Evolutionary conservation across 2,797 vertebrate genomes (phyloP).

Genomic region (Pteronotus mesoamericanus): DNA sequence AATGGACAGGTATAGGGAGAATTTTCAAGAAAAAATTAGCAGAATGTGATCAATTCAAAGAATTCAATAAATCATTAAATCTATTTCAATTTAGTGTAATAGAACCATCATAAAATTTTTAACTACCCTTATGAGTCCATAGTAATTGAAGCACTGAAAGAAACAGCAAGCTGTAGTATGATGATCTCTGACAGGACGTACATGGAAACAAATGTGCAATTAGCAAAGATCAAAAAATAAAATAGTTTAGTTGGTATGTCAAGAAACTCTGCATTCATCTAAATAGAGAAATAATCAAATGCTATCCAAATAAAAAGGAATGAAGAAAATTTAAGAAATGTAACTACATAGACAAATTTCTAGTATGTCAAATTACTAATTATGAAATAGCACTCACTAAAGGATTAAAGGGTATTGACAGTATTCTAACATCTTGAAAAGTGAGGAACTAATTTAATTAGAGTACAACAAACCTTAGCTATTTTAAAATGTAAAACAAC

Average conservation of each 20-base stretch:
- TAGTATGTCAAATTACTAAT: conserved; percentile 45
- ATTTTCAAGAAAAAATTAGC: conserved; percentile 61
- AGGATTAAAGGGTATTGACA: conserved; percentile 54
- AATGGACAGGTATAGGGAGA: not conserved
- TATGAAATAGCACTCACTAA: conserved; percentile 36
- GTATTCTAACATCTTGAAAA: conserved; percentile 51
- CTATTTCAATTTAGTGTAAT: conserved; percentile 41
- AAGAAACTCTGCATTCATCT: not conserved
- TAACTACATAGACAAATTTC: conserved; percentile 54
- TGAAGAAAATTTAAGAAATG: conserved; percentile 40
- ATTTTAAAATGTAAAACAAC: conserved; percentile 49
- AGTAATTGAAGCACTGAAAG: conserved; percentile 55
- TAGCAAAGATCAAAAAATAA: conserved; percentile 52
- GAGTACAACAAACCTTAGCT: conserved; percentile 54
- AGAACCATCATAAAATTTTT: conserved; percentile 53
- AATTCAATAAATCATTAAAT: conserved; percentile 67
- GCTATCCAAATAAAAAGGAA: conserved; percentile 40
- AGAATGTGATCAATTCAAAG: conserved; percentile 60
- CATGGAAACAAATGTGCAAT: conserved; percentile 25
- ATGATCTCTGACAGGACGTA: conserved; percentile 19
- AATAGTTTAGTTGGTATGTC: not conserved
- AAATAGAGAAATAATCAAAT: conserved; percentile 31
- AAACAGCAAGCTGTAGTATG: not conserved
- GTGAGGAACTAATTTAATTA: conserved; percentile 66
- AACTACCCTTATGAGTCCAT: conserved; percentile 49